Evolutionary conservation across 2,797 vertebrate genomes (phyloP), one percentile per base, ranked within the genome.

Genomic region (Falco berigora): DNA sequence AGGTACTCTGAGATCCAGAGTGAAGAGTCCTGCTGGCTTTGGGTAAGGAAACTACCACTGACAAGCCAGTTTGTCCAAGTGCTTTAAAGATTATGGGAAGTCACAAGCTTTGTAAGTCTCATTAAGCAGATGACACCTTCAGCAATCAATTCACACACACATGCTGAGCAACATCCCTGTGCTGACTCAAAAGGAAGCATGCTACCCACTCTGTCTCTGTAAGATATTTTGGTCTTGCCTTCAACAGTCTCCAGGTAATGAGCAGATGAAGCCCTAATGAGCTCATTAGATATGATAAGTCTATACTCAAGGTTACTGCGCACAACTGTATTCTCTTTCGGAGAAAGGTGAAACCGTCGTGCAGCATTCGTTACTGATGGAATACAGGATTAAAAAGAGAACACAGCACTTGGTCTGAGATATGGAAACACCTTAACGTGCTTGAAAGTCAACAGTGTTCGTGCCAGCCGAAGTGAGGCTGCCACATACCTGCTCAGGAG

Each of bases 201-300:
- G 25, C 67, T 85, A 61, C 67, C 90, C 47, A 69, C 8, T 1
- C 63, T 47, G 30, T 72, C 47, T 94, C 68, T 2, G 0, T 13
- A 18, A 90, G 79, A 49, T 84, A 86, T 72, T 95, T 94, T 28
- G 27, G 83, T 78, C 61, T 53, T 80, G 74, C 69, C 87, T 93
- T 90, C 59, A 75, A 82, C 9, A 86, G 25, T 79, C 76, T 71
- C 36, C 77, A 94, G 80, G 80, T 95, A 95, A 92, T 67, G 74
- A 95, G 93, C 56, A 68, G 86, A 95, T 92, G 85, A 90, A 90
- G 74, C 49, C 66, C 86, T 94, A 94, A 95, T 66, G 67, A 95
- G 90, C 83, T 92, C 64, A 92, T 82, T 36, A 80, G 46, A 55
- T 58, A 80, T 1, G 56, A 93, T 90, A 93, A 74, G 74, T 58